Conservation (phyloP, 2,797 vertebrate genomes). For the Peromyscus nudipes region DNA sequence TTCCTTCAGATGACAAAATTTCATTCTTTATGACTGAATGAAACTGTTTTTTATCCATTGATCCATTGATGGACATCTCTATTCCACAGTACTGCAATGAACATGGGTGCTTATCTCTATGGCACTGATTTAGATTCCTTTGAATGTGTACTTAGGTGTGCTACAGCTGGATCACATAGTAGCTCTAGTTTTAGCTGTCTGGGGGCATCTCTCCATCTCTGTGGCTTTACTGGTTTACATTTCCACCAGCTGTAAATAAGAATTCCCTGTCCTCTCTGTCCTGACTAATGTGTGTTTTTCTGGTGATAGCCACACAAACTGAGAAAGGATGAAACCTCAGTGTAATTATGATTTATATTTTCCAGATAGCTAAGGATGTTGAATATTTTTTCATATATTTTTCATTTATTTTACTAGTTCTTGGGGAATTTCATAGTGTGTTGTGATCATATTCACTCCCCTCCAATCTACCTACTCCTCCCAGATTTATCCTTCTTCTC, state of each 20-base stretch:
- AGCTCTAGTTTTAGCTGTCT: neutral
- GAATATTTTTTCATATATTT: neutral
- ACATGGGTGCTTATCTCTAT: neutral
- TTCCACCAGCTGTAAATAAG: neutral
- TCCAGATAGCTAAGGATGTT: neutral
- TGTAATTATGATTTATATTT: neutral
- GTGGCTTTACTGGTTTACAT: neutral
- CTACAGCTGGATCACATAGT: neutral
- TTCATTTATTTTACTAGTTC: neutral
- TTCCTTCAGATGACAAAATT: neutral
- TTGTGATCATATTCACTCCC: neutral
- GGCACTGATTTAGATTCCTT: neutral
- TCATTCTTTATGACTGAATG: neutral
- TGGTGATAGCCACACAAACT: neutral
- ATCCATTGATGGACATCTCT: neutral
- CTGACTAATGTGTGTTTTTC: neutral
- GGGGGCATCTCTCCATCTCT: neutral
- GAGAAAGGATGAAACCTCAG: neutral
- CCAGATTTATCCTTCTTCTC: neutral
- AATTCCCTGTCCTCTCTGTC: neutral
- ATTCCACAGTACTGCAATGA: no score
- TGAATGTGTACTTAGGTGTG: neutral
- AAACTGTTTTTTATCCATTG: neutral
- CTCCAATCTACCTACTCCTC: neutral
- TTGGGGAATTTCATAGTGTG: neutral